These are phyloP conservation scores for Campylorhamphus procurvoides DNA, from an alignment of 2,113 vertebrate species.

Conservation along the genomic window DNA sequence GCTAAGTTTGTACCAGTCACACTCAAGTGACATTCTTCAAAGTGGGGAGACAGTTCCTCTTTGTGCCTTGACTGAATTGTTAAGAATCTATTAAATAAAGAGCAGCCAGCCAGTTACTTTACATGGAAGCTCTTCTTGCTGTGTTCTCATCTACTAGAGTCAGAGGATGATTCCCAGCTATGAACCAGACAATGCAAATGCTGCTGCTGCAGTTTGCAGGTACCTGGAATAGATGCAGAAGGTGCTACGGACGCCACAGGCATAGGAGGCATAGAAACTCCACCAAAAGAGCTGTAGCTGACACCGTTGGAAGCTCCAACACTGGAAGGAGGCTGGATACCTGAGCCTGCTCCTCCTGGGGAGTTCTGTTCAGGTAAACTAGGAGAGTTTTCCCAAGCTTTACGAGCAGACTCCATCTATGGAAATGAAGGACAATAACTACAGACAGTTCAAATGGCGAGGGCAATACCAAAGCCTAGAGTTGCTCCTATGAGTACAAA, in stretches of 20 bases:
- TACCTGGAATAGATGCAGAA: constrained; percentile 97
- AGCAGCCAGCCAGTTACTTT: neutral
- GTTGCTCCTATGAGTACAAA: neutral
- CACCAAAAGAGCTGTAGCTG: constrained; percentile 96
- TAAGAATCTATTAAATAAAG: neutral
- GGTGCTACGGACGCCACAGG: constrained; percentile 96
- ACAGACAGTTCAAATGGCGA: neutral
- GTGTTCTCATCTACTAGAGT: neutral
- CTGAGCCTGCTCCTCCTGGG: constrained; percentile 82
- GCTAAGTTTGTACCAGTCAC: neutral
- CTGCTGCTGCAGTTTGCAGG: neutral
- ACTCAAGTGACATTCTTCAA: neutral
- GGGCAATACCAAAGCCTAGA: neutral
- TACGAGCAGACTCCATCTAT: constrained; percentile 98
- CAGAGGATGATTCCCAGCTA: neutral
- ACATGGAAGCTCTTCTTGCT: neutral
- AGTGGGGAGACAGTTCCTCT: neutral
- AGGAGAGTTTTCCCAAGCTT: constrained; percentile 99
- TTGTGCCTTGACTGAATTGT: neutral
- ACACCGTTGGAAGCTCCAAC: constrained; percentile 90
- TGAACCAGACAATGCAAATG: neutral
- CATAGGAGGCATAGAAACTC: constrained; percentile 96
- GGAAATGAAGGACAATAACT: neutral
- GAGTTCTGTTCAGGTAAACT: constrained; percentile 95
- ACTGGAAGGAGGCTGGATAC: constrained; percentile 89